Percentiles rank a stretch among this genome's conserved stretches.
Conservation (phyloP, 2,113 vertebrate genomes). For the Pseudorhombus dupliciocellatus region DNA sequence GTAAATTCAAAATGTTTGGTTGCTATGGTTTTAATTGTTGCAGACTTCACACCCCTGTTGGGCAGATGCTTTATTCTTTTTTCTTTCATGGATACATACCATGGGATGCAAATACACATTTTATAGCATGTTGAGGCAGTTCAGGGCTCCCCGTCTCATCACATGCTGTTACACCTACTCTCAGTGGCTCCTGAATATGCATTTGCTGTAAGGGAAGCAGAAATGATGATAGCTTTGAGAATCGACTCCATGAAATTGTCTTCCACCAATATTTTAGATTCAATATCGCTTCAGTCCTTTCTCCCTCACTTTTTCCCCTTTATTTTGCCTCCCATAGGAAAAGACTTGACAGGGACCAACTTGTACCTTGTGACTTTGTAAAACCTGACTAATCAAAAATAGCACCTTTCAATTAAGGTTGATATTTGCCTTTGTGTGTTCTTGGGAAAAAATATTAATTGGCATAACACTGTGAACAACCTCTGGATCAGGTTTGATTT, state of each 20-base stretch:
- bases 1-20: background rate
- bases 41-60: background rate
- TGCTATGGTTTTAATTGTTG: background rate
- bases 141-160: constrained; percentile 6
- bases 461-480: constrained; percentile 32
- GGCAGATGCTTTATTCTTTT: constrained; percentile 22
- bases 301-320: background rate
- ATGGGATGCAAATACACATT: background rate
- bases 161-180: constrained; percentile 37
- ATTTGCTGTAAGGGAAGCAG: constrained; percentile 12
- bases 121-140: background rate
- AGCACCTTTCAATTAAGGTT: constrained; percentile 24
- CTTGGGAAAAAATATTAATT: constrained; percentile 41
- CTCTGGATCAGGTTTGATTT: constrained; percentile 19
- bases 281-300: background rate
- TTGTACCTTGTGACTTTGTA: constrained; percentile 22
- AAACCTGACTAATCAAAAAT: constrained; percentile 21
- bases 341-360: constrained; percentile 18
- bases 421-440: constrained; percentile 20
- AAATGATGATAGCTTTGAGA: constrained; percentile 32
- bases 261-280: constrained; percentile 43
- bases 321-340: constrained; percentile 14
- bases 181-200: constrained; percentile 31
- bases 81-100: constrained; percentile 14
- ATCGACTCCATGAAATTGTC: constrained; percentile 23